phyloP scores from a whole-genome alignment of 2,797 vertebrate species.

The Eulemur albifrons region DNA sequence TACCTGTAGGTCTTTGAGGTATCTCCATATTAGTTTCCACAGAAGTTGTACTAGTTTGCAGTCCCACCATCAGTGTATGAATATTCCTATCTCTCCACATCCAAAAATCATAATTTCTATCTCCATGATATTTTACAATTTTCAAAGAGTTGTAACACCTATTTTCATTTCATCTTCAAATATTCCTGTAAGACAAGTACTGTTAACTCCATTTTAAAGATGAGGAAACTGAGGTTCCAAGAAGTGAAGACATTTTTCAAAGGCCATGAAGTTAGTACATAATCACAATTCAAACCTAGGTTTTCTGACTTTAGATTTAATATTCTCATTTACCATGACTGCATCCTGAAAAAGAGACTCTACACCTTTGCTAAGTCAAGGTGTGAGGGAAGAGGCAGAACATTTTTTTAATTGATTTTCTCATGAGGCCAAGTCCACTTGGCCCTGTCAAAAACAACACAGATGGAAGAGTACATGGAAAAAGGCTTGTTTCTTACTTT shows the following conservation, averaged over 20 bases:
- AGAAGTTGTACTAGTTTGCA: too few species aligned
- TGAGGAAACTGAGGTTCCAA: neutral
- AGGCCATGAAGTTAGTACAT: neutral
- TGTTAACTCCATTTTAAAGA: constrained; percentile 39
- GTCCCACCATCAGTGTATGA: too few species aligned
- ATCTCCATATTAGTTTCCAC: too few species aligned
- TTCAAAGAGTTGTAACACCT: neutral
- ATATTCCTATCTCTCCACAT: too few species aligned
- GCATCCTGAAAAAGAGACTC: neutral
- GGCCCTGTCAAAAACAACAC: neutral
- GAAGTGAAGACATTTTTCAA: neutral
- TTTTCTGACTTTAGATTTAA: constrained; percentile 19
- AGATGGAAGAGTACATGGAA: neutral
- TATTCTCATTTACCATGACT: neutral
- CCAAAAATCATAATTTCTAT: constrained; percentile 5
- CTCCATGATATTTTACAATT: neutral
- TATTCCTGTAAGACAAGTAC: neutral
- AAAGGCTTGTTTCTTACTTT: neutral
- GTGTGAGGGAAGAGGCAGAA: neutral
- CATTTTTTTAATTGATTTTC: neutral
- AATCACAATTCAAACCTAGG: neutral
- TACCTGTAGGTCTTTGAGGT: too few species aligned
- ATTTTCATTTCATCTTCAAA: constrained; percentile 45
- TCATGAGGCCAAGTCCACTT: neutral
- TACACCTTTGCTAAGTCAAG: neutral